phyloP scores from a whole-genome alignment of 2,797 vertebrate species.

The Eulemur albifrons region DNA sequence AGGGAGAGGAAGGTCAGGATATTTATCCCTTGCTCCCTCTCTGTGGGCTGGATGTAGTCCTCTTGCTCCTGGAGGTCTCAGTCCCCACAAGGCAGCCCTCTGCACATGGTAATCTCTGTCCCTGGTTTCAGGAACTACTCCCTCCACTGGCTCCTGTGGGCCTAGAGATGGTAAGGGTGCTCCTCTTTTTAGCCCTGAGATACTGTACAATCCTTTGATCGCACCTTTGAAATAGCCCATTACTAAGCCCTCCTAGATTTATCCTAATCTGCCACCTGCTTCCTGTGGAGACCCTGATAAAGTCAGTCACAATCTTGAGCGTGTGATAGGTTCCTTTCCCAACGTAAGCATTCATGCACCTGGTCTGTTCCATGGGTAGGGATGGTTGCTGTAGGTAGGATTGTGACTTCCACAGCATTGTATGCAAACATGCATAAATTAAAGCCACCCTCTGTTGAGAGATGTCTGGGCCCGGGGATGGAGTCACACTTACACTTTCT shows the following conservation, averaged over 20 bases:
- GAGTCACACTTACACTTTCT: background rate
- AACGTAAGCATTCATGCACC: background rate
- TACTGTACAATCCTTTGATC: background rate
- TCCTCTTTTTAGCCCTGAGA: background rate
- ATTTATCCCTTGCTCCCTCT: background rate
- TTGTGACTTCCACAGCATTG: background rate
- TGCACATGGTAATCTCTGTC: background rate
- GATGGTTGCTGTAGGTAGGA: background rate
- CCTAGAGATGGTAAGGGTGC: background rate
- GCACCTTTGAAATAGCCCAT: background rate
- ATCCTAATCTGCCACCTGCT: background rate
- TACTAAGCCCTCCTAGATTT: background rate
- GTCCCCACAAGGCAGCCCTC: background rate
- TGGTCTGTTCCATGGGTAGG: background rate
- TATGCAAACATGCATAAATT: background rate
- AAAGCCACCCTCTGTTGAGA: background rate
- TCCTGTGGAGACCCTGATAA: background rate
- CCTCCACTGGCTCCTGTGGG: background rate
- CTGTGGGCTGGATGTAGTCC: background rate
- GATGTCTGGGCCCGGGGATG: background rate
- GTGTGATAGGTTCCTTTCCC: background rate
- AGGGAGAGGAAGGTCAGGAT: background rate
- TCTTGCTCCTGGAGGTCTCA: background rate
- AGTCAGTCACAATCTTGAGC: background rate
- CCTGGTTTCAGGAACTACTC: background rate